These are phyloP conservation scores for Paedocypris sp. DNA, from an alignment of 2,113 vertebrate genomes.

Conservation along the genomic window DNA sequence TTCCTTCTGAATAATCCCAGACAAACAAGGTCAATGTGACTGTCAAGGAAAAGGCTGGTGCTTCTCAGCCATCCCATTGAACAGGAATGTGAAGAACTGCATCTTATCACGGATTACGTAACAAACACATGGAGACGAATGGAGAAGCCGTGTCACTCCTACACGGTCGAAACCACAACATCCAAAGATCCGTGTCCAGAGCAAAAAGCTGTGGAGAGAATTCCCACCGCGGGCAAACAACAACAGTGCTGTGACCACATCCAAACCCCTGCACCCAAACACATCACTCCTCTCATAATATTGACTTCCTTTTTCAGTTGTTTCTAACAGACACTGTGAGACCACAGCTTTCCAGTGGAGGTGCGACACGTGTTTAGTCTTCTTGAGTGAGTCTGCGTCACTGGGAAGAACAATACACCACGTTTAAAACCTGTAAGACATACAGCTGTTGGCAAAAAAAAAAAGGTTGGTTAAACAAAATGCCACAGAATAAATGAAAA, in stretches of 20 bases:
- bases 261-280: neutral
- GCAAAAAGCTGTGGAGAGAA: neutral
- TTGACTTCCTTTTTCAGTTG: neutral
- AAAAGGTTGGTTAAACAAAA: no score
- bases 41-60: neutral
- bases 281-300: neutral
- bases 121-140: neutral
- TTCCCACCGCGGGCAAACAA: conserved; percentile 1
- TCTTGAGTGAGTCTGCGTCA: neutral
- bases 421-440: no score
- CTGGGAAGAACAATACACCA: neutral
- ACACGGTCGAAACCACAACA: neutral
- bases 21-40: neutral
- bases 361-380: neutral
- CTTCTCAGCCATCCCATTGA: neutral
- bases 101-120: neutral
- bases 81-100: neutral
- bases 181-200: neutral
- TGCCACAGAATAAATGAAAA: no score
- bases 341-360: neutral
- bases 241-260: conserved; percentile 2
- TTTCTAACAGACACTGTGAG: neutral
- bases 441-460: no score
- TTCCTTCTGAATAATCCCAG: neutral
- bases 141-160: neutral